Evolutionary conservation across 2,888 invertebrate genomes (phyloP).

Genomic region (Ellobium chinense): DNA sequence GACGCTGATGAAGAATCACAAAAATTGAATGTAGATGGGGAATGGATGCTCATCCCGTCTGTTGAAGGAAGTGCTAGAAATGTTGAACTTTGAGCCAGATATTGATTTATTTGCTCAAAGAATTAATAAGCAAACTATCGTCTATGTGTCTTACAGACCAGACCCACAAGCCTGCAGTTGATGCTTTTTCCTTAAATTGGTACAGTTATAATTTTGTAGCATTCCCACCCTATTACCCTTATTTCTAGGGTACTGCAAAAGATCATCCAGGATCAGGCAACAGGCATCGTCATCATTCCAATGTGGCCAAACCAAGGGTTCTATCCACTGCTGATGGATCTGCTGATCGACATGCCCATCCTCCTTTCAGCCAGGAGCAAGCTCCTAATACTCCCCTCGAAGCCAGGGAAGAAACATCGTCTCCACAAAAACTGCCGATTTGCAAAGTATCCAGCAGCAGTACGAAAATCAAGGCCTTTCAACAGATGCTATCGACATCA

Average conservation of each 20-base stretch:
- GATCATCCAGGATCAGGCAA: conserved; percentile 28
- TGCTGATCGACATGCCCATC: conserved; percentile 24
- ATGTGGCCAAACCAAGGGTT: conserved; percentile 38
- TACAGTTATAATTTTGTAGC: conserved; percentile 4
- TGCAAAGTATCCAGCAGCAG: conserved; percentile 4
- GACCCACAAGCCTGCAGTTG: conserved; percentile 40
- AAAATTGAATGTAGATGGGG: conserved; percentile 17
- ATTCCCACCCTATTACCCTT: conserved; percentile 49
- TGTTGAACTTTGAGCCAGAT: neutral
- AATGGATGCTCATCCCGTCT: conserved; percentile 41
- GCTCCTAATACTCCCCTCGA: neutral
- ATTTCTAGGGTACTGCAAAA: conserved; percentile 35
- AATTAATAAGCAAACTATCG: conserved; percentile 24
- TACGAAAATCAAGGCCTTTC: neutral
- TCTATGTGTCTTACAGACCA: conserved; percentile 34
- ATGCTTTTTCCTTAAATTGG: conserved; percentile 45
- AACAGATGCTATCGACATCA: neutral
- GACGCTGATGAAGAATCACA: conserved; percentile 24
- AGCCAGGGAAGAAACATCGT: neutral
- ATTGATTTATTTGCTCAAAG: conserved; percentile 50
- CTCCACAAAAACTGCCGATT: neutral
- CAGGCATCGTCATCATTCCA: conserved; percentile 36
- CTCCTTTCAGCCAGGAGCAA: conserved; percentile 4
- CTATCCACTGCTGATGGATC: conserved; percentile 12
- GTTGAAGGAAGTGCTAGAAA: conserved; percentile 8